Evolutionary conservation across 2,888 invertebrate species (phyloP).

Genomic region (Monochamus alternatus): DNA sequence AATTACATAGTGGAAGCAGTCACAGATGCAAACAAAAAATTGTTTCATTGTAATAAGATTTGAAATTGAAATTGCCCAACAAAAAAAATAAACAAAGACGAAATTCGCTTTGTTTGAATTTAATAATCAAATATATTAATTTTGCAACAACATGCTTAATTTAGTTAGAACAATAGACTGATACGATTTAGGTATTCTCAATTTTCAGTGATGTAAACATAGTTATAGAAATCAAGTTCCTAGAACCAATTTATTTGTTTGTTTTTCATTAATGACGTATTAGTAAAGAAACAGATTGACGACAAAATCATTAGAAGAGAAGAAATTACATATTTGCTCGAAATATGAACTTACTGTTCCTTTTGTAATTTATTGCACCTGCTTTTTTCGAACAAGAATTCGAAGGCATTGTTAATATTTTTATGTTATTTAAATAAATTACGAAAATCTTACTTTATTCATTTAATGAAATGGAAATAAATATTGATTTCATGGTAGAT

Average conservation of each 20-base stretch:
- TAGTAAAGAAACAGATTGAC: no score
- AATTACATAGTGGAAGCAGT: no score
- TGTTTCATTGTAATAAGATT: background rate
- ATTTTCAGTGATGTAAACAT: background rate
- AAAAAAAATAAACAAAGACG: background rate
- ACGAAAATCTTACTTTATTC: no score
- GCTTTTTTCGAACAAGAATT: no score
- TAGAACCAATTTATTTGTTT: background rate
- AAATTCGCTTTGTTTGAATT: background rate
- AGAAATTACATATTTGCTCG: no score
- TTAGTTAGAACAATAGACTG: background rate
- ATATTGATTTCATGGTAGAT: no score
- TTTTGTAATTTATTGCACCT: no score
- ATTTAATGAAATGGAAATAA: no score
- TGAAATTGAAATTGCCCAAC: background rate
- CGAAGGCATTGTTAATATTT: no score
- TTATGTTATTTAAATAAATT: no score
- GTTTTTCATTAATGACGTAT: background rate
- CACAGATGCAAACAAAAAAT: background rate
- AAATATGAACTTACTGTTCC: no score
- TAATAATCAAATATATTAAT: background rate
- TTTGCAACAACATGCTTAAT: background rate
- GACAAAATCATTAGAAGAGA: no score
- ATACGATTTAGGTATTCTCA: background rate
- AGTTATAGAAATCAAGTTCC: background rate